These are phyloP conservation scores for Stenchaetothrips biformis DNA, from an alignment of 2,888 invertebrate species.

Conservation along the genomic window DNA sequence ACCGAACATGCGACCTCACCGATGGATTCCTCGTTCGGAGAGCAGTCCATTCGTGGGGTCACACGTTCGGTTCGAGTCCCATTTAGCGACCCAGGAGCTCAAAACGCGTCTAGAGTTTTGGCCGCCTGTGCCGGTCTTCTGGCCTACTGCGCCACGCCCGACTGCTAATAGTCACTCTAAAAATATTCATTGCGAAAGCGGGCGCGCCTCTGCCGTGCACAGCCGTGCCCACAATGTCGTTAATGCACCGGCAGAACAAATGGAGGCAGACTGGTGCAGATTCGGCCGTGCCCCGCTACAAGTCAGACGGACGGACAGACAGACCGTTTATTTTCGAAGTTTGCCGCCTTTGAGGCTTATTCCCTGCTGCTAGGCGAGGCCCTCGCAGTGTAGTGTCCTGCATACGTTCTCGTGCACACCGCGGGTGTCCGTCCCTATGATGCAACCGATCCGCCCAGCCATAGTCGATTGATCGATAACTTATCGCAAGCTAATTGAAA, in stretches of 20 bases:
- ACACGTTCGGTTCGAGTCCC: no score
- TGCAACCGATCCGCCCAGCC: background rate
- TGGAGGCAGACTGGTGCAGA: background rate
- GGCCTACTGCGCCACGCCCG: background rate
- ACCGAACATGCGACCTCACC: no score
- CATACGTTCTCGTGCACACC: no score
- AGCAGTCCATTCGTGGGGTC: no score
- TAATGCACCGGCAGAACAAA: background rate
- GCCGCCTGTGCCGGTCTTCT: no score
- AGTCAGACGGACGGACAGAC: background rate
- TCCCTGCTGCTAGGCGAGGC: background rate
- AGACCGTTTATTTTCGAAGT: background rate
- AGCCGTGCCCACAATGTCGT: background rate
- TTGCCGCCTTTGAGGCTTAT: background rate
- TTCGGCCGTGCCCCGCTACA: background rate
- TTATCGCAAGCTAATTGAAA: slow-evolving; percentile 20
- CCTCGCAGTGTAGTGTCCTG: background rate
- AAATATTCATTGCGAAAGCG: slow-evolving; percentile 12
- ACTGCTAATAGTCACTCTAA: slow-evolving; percentile 5
- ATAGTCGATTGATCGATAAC: slow-evolving; percentile 14
- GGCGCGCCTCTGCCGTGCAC: background rate
- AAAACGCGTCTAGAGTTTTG: no score
- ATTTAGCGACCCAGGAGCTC: no score
- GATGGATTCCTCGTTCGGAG: no score
- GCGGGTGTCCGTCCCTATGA: background rate